Evolutionary conservation across 2,797 vertebrate genomes (phyloP).

Genomic region (Sciaenops ocellatus): DNA sequence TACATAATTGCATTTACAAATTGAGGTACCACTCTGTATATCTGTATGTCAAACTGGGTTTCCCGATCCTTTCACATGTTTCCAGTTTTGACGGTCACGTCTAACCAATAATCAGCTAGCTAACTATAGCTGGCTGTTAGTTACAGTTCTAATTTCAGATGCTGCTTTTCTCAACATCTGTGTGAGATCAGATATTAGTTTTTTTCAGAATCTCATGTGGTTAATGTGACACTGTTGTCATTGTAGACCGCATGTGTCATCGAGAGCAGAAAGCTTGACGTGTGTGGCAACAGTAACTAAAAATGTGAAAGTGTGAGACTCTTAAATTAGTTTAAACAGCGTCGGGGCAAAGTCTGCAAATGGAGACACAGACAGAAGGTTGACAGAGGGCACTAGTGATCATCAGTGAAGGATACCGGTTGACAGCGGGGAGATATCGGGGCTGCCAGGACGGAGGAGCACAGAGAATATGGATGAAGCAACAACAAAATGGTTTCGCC

Average conservation of each 20-base stretch:
- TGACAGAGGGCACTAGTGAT: slow-evolving; percentile 71
- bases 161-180: neutral
- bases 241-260: neutral
- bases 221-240: neutral
- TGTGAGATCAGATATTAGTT: neutral
- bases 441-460: slow-evolving; percentile 57
- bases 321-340: slow-evolving; percentile 30
- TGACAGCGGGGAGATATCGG: slow-evolving; percentile 68
- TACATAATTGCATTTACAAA: slow-evolving; percentile 44
- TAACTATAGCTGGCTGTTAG: neutral
- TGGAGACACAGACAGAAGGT: slow-evolving; percentile 28
- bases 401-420: slow-evolving; percentile 69
- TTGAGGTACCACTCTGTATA: neutral
- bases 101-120: neutral
- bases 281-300: neutral
- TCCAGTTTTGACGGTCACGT: neutral
- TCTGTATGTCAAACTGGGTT: slow-evolving; percentile 24
- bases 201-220: neutral
- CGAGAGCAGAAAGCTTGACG: neutral
- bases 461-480: slow-evolving; percentile 78
- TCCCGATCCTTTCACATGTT: neutral
- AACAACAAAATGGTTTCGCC: slow-evolving; percentile 79
- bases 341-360: slow-evolving; percentile 21
- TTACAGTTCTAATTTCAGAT: too few relatives aligned
- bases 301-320: slow-evolving; percentile 1